These are phyloP conservation scores for Ciona savignyi DNA, from an alignment of 23 tunicate genomes.

Conservation along the genomic window DNA sequence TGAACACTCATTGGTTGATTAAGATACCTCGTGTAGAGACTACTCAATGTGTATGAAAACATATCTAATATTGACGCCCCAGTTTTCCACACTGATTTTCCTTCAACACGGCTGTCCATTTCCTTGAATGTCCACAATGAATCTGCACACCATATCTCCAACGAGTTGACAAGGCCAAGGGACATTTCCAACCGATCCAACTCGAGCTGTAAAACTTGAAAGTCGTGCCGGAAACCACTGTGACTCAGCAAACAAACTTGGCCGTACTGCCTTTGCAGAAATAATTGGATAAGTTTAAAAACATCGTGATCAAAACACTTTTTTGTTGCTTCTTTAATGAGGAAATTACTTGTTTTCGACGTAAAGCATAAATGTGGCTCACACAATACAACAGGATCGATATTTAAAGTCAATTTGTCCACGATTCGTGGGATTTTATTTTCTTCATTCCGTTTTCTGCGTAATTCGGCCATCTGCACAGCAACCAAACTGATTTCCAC, in stretches of 20 bases:
- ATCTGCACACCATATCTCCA: slow-evolving; percentile 12
- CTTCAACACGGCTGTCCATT: slow-evolving; percentile 15
- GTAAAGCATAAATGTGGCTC: background rate
- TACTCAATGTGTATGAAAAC: slow-evolving; percentile 14
- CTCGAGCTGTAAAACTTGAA: slow-evolving; percentile 16
- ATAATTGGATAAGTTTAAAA: slow-evolving; percentile 6
- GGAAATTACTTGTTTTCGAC: background rate
- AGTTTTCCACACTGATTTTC: background rate
- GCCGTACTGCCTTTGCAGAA: slow-evolving; percentile 22
- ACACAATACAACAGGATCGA: background rate
- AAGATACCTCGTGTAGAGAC: slow-evolving; percentile 20
- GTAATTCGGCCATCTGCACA: slow-evolving; percentile 16
- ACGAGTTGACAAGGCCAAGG: slow-evolving; percentile 2
- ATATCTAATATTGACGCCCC: slow-evolving; percentile 17
- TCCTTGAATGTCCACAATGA: slow-evolving; percentile 21
- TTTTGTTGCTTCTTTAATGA: slow-evolving; percentile 11
- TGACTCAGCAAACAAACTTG: slow-evolving; percentile 31
- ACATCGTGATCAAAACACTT: slow-evolving; percentile 12
- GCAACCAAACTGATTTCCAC: slow-evolving; percentile 33
- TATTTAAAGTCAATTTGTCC: slow-evolving; percentile 29
- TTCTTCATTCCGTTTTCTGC: background rate
- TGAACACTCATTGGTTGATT: background rate
- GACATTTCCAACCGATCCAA: slow-evolving; percentile 1
- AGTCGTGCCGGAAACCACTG: slow-evolving; percentile 39
- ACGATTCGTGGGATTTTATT: slow-evolving; percentile 9